Base-by-base conservation (phyloP, 2,888 invertebrate species). In the Eristalinus aeneus region DNA sequence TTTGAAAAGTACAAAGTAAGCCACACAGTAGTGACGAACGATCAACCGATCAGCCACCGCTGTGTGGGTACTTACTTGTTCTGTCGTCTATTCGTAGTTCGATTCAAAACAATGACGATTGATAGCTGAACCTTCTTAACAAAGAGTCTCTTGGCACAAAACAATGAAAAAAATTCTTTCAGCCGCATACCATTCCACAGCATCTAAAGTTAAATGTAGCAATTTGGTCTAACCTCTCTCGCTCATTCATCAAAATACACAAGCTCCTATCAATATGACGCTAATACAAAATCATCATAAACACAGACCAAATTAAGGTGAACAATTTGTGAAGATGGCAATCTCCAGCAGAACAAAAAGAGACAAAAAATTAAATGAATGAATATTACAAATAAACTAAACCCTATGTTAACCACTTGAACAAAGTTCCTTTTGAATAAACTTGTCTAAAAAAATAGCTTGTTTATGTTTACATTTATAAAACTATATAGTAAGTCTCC, bases 401-500 rank as follows among this genome's bases (percentile, higher is more conserved):
- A 63, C 64, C 22, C 77, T 77, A 68, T 16, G 39, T 46, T 53
- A 71, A 64, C 31, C 31, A 75, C 69, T 27, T 69, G 54, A 73
- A 73, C 32, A 56, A 63, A 68, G 67, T 58, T 16, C 32, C 54
- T 20, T 46, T 20, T 46, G 36, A 74, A 73, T 56, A 58, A 68
- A 68, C 58, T 58, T 73, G 53, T 65, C 39, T 20, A 74, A 71
- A 75, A 79, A 76, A 54, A 64, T 36, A 72, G 46, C 60, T 6
- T 53, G 9, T 53, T 16, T 69, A 20, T 65, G 68, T 71, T 58
- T 65, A 80, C 54, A 46, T 71, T 60, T 79, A 69, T 72, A 85
- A 75, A 75, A 69, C 56, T 74, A 79, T 46, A 46, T 74, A 46
- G 71, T 58, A 85, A 85, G 84, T 85, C 84, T 85, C 79, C 5